A percentile compares a stretch with the other conserved stretches of the same genome.
These are phyloP conservation scores for Cranoglanis bouderius DNA, from an alignment of 2,113 vertebrate species.

Conservation along the genomic window DNA sequence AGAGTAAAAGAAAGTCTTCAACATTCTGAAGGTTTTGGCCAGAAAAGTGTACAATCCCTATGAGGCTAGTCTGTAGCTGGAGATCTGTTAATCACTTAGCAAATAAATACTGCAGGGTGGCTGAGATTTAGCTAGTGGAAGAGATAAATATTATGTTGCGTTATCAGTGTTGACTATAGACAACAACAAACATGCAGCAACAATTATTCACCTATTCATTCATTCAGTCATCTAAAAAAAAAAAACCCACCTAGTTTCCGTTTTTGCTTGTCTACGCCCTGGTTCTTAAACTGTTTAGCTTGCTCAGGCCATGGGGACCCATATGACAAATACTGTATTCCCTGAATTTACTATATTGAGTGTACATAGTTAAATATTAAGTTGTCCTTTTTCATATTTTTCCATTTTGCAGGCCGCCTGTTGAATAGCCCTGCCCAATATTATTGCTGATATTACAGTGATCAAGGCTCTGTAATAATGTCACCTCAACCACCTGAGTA, in stretches of 20 bases:
- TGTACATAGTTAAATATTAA: neutral
- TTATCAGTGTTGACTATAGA: neutral
- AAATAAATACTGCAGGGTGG: neutral
- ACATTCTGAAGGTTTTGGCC: neutral
- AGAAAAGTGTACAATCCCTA: neutral
- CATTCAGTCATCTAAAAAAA: too few species aligned
- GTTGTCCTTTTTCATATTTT: neutral
- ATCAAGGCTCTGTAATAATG: neutral
- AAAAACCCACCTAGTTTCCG: neutral
- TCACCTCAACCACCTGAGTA: neutral
- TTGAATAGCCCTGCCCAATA: neutral
- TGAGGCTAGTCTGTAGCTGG: neutral
- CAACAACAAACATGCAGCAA: neutral
- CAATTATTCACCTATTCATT: neutral
- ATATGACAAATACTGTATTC: neutral
- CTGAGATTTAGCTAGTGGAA: neutral
- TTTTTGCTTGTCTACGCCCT: neutral
- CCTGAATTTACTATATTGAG: too few species aligned
- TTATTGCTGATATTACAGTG: neutral
- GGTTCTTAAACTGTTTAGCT: neutral
- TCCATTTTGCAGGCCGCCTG: neutral
- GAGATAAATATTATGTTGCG: neutral
- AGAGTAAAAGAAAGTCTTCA: neutral
- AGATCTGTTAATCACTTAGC: neutral
- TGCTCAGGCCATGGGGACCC: neutral